phyloP scores from a whole-genome alignment of 2,113 vertebrate species.

The Dolichotis patagonum region DNA sequence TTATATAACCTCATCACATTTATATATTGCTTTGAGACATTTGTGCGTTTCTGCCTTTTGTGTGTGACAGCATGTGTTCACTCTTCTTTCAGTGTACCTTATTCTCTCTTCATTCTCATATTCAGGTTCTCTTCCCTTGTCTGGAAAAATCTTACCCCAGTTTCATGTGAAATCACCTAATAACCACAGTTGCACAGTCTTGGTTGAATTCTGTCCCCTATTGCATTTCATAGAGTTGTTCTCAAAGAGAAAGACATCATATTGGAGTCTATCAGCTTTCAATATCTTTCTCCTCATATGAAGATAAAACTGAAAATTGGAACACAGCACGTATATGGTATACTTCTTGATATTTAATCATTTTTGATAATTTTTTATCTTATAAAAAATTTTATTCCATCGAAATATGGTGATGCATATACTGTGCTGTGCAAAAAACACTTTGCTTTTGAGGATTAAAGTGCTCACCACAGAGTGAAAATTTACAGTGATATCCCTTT shows the following conservation, averaged over 20 bases:
- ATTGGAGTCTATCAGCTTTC: not conserved
- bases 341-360: not conserved
- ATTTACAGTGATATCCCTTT: slow-evolving; percentile 53
- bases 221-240: not conserved
- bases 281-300: not conserved
- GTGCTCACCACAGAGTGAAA: not conserved
- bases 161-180: not conserved
- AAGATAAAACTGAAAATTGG: not conserved
- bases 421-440: not conserved
- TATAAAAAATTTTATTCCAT: not conserved
- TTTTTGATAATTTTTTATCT: not conserved
- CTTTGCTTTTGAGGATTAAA: slow-evolving; percentile 42
- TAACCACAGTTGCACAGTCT: not conserved
- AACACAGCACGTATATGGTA: not conserved
- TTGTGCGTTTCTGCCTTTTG: not conserved
- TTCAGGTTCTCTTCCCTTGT: not conserved
- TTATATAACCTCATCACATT: not conserved
- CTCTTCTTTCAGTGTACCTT: not conserved
- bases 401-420: fast-evolving
- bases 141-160: not conserved
- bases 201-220: not conserved
- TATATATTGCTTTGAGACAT: not conserved
- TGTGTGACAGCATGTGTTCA: not conserved
- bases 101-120: not conserved
- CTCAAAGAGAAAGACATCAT: not conserved